phyloP scores from a whole-genome alignment of 1,140 invertebrate species.

The Drosophila suzukii region DNA sequence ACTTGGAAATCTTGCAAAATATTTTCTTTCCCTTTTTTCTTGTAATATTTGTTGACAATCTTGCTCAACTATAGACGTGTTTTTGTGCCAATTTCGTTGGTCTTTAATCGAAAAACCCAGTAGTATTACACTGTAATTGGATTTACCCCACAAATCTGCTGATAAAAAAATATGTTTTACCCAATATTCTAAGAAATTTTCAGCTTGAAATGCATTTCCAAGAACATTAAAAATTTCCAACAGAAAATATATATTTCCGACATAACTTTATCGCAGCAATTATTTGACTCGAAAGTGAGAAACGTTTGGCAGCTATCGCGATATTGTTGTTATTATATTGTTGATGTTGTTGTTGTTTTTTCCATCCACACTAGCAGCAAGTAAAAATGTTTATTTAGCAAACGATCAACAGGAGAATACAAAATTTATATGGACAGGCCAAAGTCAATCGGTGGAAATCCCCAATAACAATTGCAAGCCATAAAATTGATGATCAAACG shows the following conservation, averaged over 20 bases:
- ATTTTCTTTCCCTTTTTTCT: neutral
- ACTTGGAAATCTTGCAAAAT: too few species aligned
- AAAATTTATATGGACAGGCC: constrained; percentile 78
- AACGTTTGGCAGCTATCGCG: constrained; percentile 27
- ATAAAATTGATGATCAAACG: constrained; percentile 82
- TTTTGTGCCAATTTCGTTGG: too few species aligned
- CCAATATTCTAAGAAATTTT: constrained; percentile 16
- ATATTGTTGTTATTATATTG: neutral
- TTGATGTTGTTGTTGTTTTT: constrained; percentile 29
- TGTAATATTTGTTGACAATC: neutral
- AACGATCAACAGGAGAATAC: constrained; percentile 76
- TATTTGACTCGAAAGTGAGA: constrained; percentile 53
- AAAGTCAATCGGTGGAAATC: constrained; percentile 78
- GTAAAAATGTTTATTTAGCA: constrained; percentile 79
- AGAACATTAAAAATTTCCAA: constrained; percentile 31
- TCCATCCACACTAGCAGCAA: constrained; percentile 19
- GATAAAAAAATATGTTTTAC: constrained; percentile 16
- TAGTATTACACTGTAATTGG: too few species aligned
- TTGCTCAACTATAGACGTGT: neutral
- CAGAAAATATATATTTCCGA: constrained; percentile 35
- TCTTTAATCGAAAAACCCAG: too few species aligned
- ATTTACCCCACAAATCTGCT: constrained; percentile 2
- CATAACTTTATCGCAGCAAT: constrained; percentile 46
- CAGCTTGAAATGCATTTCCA: constrained; percentile 34
- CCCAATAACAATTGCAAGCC: constrained; percentile 65